Conservation (phyloP, 2,888 invertebrate species). For the Anodontia alba region DNA sequence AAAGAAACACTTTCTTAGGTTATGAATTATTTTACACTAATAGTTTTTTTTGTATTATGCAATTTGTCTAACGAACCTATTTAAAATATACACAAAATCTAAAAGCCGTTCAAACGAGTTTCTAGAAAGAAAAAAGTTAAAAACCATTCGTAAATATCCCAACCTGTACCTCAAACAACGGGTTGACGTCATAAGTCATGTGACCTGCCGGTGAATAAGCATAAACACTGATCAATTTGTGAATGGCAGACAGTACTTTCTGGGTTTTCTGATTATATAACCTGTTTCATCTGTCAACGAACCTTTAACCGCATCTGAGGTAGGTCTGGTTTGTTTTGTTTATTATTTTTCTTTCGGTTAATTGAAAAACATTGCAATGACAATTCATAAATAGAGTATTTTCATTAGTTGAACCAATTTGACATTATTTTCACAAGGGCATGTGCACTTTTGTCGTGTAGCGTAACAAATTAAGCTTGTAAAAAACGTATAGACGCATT, state of each 20-base stretch:
- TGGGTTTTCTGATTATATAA: background rate
- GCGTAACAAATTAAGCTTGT: no score
- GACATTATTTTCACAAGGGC: background rate
- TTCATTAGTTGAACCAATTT: background rate
- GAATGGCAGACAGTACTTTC: background rate
- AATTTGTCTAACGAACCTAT: no score
- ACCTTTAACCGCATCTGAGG: background rate
- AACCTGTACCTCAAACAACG: background rate
- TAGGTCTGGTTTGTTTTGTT: background rate
- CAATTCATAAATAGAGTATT: background rate
- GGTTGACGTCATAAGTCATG: background rate
- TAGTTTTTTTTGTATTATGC: no score
- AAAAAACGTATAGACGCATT: no score
- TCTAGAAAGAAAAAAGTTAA: no score
- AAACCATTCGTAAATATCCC: no score
- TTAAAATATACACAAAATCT: no score
- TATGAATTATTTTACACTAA: no score
- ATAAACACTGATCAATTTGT: conserved; percentile 7
- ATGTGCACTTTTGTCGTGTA: no score
- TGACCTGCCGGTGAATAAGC: background rate
- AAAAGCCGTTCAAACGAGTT: no score
- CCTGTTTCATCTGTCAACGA: background rate
- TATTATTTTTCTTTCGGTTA: background rate
- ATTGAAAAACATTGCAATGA: background rate
- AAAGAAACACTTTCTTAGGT: no score